Base-by-base conservation (phyloP, 2,797 vertebrate species). In the Syngnathus rostellatus region DNA sequence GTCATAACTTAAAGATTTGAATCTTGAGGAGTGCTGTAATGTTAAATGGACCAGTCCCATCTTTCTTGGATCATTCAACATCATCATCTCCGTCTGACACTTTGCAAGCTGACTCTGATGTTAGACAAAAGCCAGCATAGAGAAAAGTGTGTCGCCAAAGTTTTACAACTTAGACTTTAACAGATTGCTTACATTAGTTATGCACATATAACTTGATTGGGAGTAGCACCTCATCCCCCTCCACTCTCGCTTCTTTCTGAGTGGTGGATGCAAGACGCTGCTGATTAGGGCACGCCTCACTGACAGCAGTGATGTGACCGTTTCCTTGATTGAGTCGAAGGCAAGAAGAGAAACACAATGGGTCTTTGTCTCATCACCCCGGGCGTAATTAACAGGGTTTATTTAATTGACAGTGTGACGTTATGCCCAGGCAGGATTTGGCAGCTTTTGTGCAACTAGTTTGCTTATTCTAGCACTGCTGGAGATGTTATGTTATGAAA, bases 341-440 rank as follows among this genome's bases (percentile, higher is more conserved):
- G 80, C 77, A 80, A 70, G 79, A 79, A 76, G 77, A 2, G 70
- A 77, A 73, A 82, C 83, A 82, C 87, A 90, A 83, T 88, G 69
- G 83, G 54, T 71, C 82, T 88, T 92, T 92, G 89, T 93, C 76
- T 76, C 39, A 40, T 86, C 80, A 75, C 77, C 78, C 67, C 77
- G 77, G 76, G 71, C 74, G 87, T 80, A 90, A 90, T 89, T 89
- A 91, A 87, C 75, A 39, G 76, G 82, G 82, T 88, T 87, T 83
- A 79, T 88, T 88, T 89, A 87, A 89, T 88, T 84, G 85, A 86
- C 81, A 67, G 72, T 78, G 72, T 71, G 75, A 87, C 77, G 31
- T 31, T 72, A 70, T 70, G 77, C 62, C 43, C 48, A 69, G 48
- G 25, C 65, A 41, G 78, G 73, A 68, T 8, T 64, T 53, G 75